Evolutionary conservation across 2,797 vertebrate species (phyloP).

Genomic region (Platyrinchus mystaceus): DNA sequence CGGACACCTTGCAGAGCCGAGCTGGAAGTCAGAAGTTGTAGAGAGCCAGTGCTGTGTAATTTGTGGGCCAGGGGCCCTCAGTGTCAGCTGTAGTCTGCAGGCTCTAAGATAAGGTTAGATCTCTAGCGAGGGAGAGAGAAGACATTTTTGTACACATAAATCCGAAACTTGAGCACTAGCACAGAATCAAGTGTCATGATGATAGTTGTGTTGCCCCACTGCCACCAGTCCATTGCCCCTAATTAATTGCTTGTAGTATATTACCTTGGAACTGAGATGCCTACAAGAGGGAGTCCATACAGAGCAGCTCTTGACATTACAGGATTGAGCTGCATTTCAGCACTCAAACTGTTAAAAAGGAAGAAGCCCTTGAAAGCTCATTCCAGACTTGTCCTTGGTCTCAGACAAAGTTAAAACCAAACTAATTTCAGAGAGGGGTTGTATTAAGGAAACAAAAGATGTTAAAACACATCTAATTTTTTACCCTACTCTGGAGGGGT

Average conservation of each 20-base stretch:
- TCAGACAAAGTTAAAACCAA: not conserved
- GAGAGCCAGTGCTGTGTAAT: not conserved
- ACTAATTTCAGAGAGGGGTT: not conserved
- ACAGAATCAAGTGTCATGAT: not conserved
- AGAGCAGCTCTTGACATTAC: not conserved
- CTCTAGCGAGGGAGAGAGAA: not conserved
- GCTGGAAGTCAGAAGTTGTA: fast-evolving
- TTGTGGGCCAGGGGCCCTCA: not conserved
- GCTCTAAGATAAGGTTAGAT: not conserved
- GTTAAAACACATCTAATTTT: conserved; percentile 1
- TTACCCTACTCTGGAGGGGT: not conserved
- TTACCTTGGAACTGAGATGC: not conserved
- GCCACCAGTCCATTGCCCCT: not conserved
- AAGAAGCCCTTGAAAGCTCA: not conserved
- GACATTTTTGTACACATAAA: not conserved
- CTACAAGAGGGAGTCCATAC: not conserved
- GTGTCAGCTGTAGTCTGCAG: not conserved
- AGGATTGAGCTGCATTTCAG: not conserved
- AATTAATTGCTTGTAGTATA: not conserved
- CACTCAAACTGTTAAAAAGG: not conserved
- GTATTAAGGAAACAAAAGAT: not conserved
- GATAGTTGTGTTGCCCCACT: fast-evolving
- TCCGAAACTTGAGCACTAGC: fast-evolving
- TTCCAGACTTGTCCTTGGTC: not conserved
- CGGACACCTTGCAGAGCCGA: not conserved